phyloP scores from a whole-genome alignment of 2,113 vertebrate genomes.

The Canis aureus region DNA sequence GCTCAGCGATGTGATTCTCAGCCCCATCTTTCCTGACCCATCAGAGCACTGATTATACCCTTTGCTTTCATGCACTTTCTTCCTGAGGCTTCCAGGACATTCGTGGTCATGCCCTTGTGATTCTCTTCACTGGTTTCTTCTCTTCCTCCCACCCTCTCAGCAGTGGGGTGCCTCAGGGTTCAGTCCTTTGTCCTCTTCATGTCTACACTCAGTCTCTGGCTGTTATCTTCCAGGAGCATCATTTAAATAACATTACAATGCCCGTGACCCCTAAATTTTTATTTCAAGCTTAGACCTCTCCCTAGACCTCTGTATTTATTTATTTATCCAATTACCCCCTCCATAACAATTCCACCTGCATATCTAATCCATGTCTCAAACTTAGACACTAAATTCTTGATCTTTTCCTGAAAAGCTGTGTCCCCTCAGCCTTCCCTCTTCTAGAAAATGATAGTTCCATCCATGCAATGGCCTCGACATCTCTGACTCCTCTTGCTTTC shows the following conservation, averaged over 20 bases:
- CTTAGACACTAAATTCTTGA: neutral
- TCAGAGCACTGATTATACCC: neutral
- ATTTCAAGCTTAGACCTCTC: neutral
- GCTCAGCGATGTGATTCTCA: neutral
- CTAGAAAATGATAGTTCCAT: neutral
- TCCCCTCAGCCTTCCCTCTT: rapidly evolving
- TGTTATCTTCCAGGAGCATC: neutral
- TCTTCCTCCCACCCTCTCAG: neutral
- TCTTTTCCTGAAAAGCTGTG: neutral
- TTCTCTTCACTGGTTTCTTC: neutral
- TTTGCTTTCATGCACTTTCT: neutral
- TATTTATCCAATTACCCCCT: neutral
- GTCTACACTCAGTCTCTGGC: no score
- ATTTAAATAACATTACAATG: neutral
- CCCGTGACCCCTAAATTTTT: neutral
- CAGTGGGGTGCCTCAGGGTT: rapidly evolving
- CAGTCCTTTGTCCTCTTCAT: neutral
- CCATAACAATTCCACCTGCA: neutral
- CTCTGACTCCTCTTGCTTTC: neutral
- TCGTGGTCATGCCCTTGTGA: neutral
- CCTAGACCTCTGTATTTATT: neutral
- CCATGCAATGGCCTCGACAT: no score
- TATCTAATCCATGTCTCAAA: neutral
- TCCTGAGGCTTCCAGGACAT: no score
- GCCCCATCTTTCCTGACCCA: neutral